Percentiles rank a stretch among this genome's conserved stretches.
phyloP scores from a whole-genome alignment of 2,797 vertebrate genomes.

The Benthosema pterotum region DNA sequence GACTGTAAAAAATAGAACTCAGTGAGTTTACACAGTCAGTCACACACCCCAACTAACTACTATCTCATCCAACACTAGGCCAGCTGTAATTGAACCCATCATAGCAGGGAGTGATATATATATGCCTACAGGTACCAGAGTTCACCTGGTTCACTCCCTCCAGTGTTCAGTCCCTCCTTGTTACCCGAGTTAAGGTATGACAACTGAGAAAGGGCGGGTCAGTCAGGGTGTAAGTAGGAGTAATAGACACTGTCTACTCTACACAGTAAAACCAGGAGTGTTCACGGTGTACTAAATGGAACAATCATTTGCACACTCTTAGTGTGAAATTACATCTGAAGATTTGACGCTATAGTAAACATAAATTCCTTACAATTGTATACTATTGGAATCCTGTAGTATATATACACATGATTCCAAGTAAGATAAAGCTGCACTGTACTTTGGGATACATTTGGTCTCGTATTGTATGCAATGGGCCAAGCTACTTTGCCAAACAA shows the following conservation, averaged over 20 bases:
- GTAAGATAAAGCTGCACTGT: background rate
- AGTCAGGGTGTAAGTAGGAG: conserved; percentile 14
- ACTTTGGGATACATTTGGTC: background rate
- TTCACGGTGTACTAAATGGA: too few relatives aligned
- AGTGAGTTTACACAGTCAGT: background rate
- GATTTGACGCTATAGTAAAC: background rate
- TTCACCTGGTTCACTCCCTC: conserved; percentile 31
- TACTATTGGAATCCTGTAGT: too few relatives aligned
- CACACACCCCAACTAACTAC: too few relatives aligned
- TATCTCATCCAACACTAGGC: too few relatives aligned
- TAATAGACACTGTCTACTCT: background rate
- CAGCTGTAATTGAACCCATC: background rate
- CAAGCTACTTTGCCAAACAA: background rate
- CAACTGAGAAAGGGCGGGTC: conserved; percentile 45
- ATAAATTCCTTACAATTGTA: background rate
- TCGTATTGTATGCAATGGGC: background rate
- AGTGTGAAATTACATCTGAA: too few relatives aligned
- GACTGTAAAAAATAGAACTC: background rate
- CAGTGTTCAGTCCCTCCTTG: conserved; percentile 49
- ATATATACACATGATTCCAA: too few relatives aligned
- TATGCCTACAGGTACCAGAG: conserved; percentile 30
- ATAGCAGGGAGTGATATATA: background rate
- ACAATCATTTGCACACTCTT: too few relatives aligned
- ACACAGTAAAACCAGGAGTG: too few relatives aligned
- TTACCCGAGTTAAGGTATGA: conserved; percentile 36